Evolutionary conservation across 2,888 invertebrate species (phyloP), one percentile per base, ranked within the genome.

Genomic region (Clanis bilineata): DNA sequence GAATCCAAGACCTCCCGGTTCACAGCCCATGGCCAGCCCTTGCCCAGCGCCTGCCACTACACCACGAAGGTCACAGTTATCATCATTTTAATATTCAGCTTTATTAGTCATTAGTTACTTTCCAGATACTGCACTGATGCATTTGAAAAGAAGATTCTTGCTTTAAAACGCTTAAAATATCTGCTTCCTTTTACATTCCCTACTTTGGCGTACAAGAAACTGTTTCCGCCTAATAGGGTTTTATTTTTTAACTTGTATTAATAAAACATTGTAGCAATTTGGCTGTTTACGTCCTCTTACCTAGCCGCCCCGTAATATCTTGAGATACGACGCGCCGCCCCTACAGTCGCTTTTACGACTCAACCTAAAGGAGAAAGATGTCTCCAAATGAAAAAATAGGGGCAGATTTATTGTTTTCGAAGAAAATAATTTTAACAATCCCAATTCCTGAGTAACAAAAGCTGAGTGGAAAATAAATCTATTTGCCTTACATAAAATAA

Each of bases 221-320:
- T n/a, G n/a, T n/a, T n/a, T n/a, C n/a, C n/a, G n/a, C n/a, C n/a
- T n/a, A n/a, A n/a, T 32, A 9, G 10, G 10, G 41, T 56, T n/a
- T 56, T 55, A 39, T 55, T 56, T 56, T 56, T 56, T 41, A 23
- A 56, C 15, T 56, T 56, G 9, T 23, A 4, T 15, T 18, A 38
- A 56, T 56, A 56, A 56, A 41, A 41, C 25, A 25, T 25, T 23
- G 25, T 25, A 22, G 23, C 41, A 56, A 56, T 56, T 56, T 41
- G 41, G 18, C 56, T 56, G 39, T 56, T 41, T 56, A 56, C 15
- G 56, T 56, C 41, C 25, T 41, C 43, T 25, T 39, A 56, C 25
- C 41, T 56, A 32, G 32, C 18, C 10, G 36, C 47, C 36, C 38
- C 15, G 44, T 18, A 44, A 56, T 58, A 18, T 5, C 39, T 32